phyloP scores from a whole-genome alignment of 2,113 vertebrate species.

The Dendropsophus ebraccatus region DNA sequence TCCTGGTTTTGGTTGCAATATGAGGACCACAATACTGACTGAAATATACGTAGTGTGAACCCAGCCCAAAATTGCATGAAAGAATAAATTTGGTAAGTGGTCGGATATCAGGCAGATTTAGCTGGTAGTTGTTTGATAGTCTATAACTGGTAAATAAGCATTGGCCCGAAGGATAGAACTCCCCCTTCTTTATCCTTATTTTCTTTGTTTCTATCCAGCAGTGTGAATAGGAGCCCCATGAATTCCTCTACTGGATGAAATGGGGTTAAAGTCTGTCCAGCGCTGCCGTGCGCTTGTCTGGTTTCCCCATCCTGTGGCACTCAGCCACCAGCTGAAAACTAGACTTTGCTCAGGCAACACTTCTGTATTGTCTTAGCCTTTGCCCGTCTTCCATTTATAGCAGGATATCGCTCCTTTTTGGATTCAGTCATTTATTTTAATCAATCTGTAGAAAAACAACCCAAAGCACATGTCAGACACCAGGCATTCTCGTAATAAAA shows the following conservation, averaged over 20 bases:
- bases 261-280: constrained; percentile 46
- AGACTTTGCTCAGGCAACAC: constrained; percentile 39
- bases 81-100: too few species aligned
- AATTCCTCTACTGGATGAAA: background rate
- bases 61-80: too few species aligned
- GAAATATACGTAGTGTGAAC: too few species aligned
- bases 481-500: constrained; percentile 62
- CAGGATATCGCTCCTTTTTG: background rate
- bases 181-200: background rate
- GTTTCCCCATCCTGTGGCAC: constrained; percentile 42
- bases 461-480: constrained; percentile 46
- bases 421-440: background rate
- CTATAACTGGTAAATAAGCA: too few species aligned
- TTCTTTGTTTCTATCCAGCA: background rate
- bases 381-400: constrained; percentile 27
- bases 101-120: too few species aligned
- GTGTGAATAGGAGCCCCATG: background rate
- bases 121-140: too few species aligned
- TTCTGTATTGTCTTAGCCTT: constrained; percentile 42
- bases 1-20: too few species aligned
- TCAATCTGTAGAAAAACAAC: constrained; percentile 31
- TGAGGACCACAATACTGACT: too few species aligned
- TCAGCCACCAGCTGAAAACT: constrained; percentile 34
- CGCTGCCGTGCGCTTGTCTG: background rate
- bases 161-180: background rate